A percentile compares a stretch with the other conserved stretches of the same genome.
phyloP scores from a whole-genome alignment of 2,888 invertebrate species.

The Mythimna lalbum region DNA sequence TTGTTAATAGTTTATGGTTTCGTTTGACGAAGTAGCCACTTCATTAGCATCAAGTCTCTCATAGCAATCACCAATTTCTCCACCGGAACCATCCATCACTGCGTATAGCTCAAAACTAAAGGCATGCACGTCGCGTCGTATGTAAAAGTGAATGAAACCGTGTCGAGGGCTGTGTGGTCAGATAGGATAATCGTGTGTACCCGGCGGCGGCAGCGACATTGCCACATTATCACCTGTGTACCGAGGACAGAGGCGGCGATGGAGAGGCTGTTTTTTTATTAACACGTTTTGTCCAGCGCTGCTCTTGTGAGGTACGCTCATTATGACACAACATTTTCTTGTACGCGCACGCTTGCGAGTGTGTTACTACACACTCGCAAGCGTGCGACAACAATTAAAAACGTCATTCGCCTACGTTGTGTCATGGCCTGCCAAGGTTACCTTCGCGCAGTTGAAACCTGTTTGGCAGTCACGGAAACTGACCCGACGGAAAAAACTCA shows the following conservation, averaged over 20 bases:
- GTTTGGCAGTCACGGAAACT: too few relatives aligned
- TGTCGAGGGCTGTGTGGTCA: constrained; percentile 58
- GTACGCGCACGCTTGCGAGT: too few relatives aligned
- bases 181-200: constrained; percentile 73
- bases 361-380: too few relatives aligned
- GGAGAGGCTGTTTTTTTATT: constrained; percentile 21
- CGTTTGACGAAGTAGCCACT: neutral
- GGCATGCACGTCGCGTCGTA: constrained; percentile 16
- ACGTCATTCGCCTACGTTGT: too few relatives aligned
- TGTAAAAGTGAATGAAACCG: constrained; percentile 51
- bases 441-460: too few relatives aligned
- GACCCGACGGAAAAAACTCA: too few relatives aligned
- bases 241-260: constrained; percentile 56
- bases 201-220: constrained; percentile 77
- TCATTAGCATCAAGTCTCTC: neutral
- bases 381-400: too few relatives aligned
- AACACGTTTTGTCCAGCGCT: too few relatives aligned
- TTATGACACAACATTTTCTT: too few relatives aligned
- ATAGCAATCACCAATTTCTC: constrained; percentile 5
- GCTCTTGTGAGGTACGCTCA: too few relatives aligned
- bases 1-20: neutral
- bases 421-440: too few relatives aligned
- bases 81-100: constrained; percentile 13
- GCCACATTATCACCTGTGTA: constrained; percentile 85
- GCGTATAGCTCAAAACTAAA: constrained; percentile 25